Percentiles rank a stretch among this genome's conserved stretches.
Evolutionary conservation across 2,888 invertebrate genomes (phyloP).

Genomic region (Pammene aurita): DNA sequence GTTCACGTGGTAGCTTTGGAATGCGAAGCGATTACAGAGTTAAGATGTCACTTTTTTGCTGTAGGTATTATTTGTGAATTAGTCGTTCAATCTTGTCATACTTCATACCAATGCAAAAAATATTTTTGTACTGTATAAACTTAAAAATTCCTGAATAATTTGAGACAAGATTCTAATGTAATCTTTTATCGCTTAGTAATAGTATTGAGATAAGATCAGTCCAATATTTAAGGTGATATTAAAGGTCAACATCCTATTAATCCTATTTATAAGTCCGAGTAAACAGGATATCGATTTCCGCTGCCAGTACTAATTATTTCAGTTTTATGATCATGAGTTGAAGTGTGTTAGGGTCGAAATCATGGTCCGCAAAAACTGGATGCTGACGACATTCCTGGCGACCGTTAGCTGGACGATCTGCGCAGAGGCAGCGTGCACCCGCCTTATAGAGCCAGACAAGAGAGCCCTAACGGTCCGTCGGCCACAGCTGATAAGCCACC

Average conservation of each 20-base stretch:
- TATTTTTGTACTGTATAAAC: too few species aligned
- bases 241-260: conserved; percentile 16
- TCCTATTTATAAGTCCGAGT: conserved; percentile 14
- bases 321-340: conserved; percentile 61
- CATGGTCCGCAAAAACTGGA: conserved; percentile 68
- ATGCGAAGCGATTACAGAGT: neutral
- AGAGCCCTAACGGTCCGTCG: conserved; percentile 61
- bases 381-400: conserved; percentile 73
- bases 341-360: conserved; percentile 64
- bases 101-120: too few species aligned
- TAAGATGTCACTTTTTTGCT: neutral
- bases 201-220: conserved; percentile 8
- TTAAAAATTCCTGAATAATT: neutral
- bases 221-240: conserved; percentile 6
- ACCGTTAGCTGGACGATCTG: conserved; percentile 74
- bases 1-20: conserved; percentile 5
- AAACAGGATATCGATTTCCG: conserved; percentile 36
- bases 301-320: conserved; percentile 49
- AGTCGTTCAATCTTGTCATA: neutral
- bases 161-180: neutral
- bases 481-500: conserved; percentile 54
- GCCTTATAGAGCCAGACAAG: conserved; percentile 49
- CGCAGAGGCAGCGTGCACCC: conserved; percentile 49
- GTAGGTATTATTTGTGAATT: neutral
- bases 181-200: neutral